Conservation (phyloP, 2,888 invertebrate genomes). For the Agrotis ipsilon region DNA sequence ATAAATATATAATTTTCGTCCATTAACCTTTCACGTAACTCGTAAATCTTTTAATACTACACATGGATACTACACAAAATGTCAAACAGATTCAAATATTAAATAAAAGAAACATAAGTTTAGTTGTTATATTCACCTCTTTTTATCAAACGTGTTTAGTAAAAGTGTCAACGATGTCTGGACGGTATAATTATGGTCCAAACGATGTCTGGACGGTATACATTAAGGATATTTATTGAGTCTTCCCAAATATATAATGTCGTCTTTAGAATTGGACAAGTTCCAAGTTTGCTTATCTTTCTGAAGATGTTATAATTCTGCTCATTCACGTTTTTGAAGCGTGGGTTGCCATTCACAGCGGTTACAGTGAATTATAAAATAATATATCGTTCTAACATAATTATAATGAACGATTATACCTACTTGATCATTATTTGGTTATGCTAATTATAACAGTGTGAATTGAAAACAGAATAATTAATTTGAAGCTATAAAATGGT, state of each 20-base stretch:
- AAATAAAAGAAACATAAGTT: slow-evolving; percentile 25
- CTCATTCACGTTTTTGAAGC: slow-evolving; percentile 66
- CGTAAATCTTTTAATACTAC: slow-evolving; percentile 40
- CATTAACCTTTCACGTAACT: slow-evolving; percentile 37
- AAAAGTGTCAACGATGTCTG: slow-evolving; percentile 84
- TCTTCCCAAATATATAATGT: slow-evolving; percentile 72
- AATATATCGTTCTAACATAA: slow-evolving; percentile 12
- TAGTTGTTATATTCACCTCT: slow-evolving; percentile 62
- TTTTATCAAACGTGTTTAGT: slow-evolving; percentile 77
- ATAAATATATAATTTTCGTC: slow-evolving; percentile 11
- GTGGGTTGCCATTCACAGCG: slow-evolving; percentile 68
- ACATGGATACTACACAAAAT: slow-evolving; percentile 30
- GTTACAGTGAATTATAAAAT: background rate
- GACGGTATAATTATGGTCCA: too few relatives aligned
- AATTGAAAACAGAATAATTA: background rate
- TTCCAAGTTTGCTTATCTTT: slow-evolving; percentile 73
- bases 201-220: slow-evolving; percentile 78
- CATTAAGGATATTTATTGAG: slow-evolving; percentile 81
- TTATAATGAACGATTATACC: background rate
- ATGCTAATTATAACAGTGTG: background rate
- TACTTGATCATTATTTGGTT: slow-evolving; percentile 5
- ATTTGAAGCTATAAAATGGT: background rate
- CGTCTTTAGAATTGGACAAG: slow-evolving; percentile 68
- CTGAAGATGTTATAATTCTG: slow-evolving; percentile 72
- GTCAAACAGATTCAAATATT: slow-evolving; percentile 34